Conservation (phyloP, 2,797 vertebrate species). For the Lepilemur ruficaudatus region DNA sequence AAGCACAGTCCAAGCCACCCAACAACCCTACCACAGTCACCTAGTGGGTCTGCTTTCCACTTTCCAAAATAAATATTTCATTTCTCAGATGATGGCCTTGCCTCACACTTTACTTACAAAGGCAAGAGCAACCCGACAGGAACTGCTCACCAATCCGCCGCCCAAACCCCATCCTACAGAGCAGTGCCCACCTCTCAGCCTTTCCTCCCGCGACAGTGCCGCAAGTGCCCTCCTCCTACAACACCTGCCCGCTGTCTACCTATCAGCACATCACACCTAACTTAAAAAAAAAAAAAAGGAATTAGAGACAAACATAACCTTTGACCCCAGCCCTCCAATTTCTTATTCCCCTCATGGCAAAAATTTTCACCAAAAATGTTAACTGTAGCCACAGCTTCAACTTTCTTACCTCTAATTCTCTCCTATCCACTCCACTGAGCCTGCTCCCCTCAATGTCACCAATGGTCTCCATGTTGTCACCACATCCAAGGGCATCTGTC, state of each 20-base stretch:
- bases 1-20: background rate
- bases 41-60: background rate
- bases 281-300: background rate
- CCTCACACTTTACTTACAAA: background rate
- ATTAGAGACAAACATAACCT: background rate
- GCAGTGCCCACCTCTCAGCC: background rate
- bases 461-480: background rate
- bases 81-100: background rate
- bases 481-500: background rate
- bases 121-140: background rate
- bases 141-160: background rate
- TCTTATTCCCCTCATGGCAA: background rate
- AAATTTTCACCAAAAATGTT: background rate
- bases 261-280: background rate
- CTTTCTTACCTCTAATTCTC: background rate
- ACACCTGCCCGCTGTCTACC: background rate
- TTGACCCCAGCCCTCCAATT: background rate
- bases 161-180: background rate
- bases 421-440: background rate
- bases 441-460: background rate
- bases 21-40: background rate
- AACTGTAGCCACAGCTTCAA: background rate
- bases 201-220: background rate
- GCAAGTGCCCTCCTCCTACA: background rate
- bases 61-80: background rate